A percentile compares a stretch with the other conserved stretches of the same genome.
Evolutionary conservation across 2,113 vertebrate genomes (phyloP).

Genomic region (Octodon degus): DNA sequence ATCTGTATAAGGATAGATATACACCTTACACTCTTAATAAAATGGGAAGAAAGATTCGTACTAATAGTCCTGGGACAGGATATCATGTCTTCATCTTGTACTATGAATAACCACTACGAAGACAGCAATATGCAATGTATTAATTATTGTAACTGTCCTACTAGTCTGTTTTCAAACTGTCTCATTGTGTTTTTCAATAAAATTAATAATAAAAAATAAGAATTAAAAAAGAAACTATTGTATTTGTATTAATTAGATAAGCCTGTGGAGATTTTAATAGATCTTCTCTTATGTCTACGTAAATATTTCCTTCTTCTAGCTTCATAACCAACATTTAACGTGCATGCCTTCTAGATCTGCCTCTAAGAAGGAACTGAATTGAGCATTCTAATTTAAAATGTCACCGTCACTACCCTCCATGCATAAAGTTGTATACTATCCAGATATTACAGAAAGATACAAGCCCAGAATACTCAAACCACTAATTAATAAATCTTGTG

Average conservation of each 20-base stretch:
- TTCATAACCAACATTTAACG: background rate
- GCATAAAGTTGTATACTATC: background rate
- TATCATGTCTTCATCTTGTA: too few relatives aligned
- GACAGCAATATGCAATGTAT: too few relatives aligned
- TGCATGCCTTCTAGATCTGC: background rate
- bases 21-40: too few relatives aligned
- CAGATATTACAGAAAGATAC: background rate
- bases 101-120: too few relatives aligned
- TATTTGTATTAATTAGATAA: background rate
- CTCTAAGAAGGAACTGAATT: background rate
- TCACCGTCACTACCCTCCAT: background rate
- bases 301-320: background rate
- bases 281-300: background rate
- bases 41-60: too few relatives aligned
- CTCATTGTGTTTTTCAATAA: too few relatives aligned
- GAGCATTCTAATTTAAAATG: background rate
- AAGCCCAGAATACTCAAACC: background rate
- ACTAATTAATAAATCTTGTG: background rate
- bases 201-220: too few relatives aligned
- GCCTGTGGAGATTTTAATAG: background rate
- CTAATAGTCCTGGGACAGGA: too few relatives aligned
- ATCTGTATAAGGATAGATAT: too few relatives aligned
- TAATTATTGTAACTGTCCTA: too few relatives aligned
- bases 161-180: too few relatives aligned
- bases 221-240: background rate